Conservation (phyloP, 2,888 invertebrate genomes). For the Hoplodrina blanda region DNA sequence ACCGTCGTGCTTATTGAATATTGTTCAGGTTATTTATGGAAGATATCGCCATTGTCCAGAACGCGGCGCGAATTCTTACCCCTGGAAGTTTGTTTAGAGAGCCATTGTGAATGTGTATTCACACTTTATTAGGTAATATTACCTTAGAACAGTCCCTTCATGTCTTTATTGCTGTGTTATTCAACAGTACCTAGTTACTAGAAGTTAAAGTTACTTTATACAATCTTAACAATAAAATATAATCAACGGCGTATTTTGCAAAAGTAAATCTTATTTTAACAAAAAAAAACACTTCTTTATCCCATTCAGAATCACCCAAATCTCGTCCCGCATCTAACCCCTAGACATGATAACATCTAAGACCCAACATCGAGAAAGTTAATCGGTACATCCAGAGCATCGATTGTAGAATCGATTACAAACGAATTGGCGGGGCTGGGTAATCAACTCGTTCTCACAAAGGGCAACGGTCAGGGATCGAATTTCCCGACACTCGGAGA, state of each 20-base stretch:
- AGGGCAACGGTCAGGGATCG: constrained; percentile 76
- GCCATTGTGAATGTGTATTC: constrained; percentile 52
- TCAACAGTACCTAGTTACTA: constrained; percentile 17
- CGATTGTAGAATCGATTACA: constrained; percentile 59
- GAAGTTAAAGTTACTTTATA: constrained; percentile 10
- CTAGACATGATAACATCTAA: constrained; percentile 59
- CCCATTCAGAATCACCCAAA: not conserved
- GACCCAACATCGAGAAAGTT: constrained; percentile 53
- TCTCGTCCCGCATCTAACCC: constrained; percentile 14
- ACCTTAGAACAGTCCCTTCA: constrained; percentile 44
- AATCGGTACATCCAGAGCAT: constrained; percentile 60
- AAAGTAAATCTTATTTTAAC: not conserved
- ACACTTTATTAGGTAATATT: constrained; percentile 48
- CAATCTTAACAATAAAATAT: constrained; percentile 38
- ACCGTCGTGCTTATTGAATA: constrained; percentile 88
- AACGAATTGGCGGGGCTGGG: constrained; percentile 56
- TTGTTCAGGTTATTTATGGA: constrained; percentile 88
- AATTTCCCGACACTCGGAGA: constrained; percentile 79
- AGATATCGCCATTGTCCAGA: constrained; percentile 86
- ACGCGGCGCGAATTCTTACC: constrained; percentile 71
- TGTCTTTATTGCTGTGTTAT: constrained; percentile 44
- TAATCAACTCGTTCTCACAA: constrained; percentile 67
- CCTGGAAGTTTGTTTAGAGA: constrained; percentile 74
- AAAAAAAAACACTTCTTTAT: not conserved
- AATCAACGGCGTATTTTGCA: constrained; percentile 16